Evolutionary conservation across 1,140 invertebrate genomes (phyloP).

Genomic region (Zeugodacus cucurbitae): DNA sequence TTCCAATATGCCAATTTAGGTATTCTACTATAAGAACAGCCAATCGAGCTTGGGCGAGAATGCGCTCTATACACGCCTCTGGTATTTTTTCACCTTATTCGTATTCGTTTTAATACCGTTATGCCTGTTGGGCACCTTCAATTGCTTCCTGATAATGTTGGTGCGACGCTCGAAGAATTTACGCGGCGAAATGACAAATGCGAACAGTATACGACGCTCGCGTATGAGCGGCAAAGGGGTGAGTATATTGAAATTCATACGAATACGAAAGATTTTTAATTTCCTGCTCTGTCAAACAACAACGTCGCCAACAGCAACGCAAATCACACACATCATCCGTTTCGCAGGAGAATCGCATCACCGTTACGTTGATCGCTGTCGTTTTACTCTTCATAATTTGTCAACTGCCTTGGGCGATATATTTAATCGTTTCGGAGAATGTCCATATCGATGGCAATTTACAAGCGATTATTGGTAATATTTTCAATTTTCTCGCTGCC

Average conservation of each 20-base stretch:
- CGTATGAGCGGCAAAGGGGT: conserved; percentile 50
- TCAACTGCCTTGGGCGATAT: conserved; percentile 75
- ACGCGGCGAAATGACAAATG: conserved; percentile 70
- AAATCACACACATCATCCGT: conserved; percentile 55
- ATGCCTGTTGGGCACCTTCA: conserved; percentile 76
- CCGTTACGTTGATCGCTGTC: conserved; percentile 79
- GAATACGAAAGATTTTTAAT: neutral
- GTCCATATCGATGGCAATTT: conserved; percentile 51
- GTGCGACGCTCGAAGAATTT: conserved; percentile 72
- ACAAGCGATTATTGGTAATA: conserved; percentile 71
- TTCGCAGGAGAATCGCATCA: conserved; percentile 77
- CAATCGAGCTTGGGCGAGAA: conserved; percentile 67
- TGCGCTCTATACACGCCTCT: conserved; percentile 71
- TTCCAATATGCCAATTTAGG: conserved; percentile 45
- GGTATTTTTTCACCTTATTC: conserved; percentile 76
- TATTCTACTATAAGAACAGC: conserved; percentile 52
- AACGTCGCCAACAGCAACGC: conserved; percentile 46
- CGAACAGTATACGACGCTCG: conserved; percentile 58
- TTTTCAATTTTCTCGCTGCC: conserved; percentile 78
- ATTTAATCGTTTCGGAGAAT: conserved; percentile 52
- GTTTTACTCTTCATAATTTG: conserved; percentile 80
- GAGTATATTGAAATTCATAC: neutral
- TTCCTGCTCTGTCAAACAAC: neutral
- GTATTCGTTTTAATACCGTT: conserved; percentile 77
- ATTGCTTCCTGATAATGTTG: conserved; percentile 76